Base-by-base conservation (phyloP, 2,797 vertebrate genomes). In the Phoeniculus purpureus region DNA sequence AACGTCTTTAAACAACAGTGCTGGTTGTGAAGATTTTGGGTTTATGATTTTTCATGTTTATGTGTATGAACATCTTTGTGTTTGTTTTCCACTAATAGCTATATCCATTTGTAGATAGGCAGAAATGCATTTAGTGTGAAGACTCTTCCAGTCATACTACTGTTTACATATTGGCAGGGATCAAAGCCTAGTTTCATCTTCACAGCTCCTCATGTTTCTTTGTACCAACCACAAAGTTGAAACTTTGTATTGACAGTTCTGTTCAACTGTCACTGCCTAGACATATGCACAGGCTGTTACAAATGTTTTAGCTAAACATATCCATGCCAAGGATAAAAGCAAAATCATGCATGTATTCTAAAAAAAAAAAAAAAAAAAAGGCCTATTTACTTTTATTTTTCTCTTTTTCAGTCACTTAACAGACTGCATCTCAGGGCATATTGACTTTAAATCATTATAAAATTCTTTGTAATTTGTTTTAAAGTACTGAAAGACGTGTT, bases 131-230 rank as follows among this genome's bases (percentile, higher is more conserved):
- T 81, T 74, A 79, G 26, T 52, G 72, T 43, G 34, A 92, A 74
- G 51, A 43, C 29, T 61, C n/a, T 64, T 89, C 48, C 56, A 80
- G n/a, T 54, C 79, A 89, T 15, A 26, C 56, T 71, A 40, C 45
- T 75, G 32, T 62, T 84, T 71, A 43, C 56, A 47, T 43, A 25
- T 31, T 86, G 87, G 18, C 61, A 52, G 21, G 65, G 48, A 84
- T 94, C 61, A 87, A 94, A 91, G 85, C 81, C 81, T 67, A 31
- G 71, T 80, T 93, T 32, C 60, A 83, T 85, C 58, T 68, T 89
- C 45, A 47, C 32, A 85, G 18, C 31, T 37, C 25, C 80, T 87
- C 56, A 47, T 79, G 25, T 65, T 83, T 93, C 75, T 80, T 81
- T 91, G 71, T 54, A 85, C 12, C 81, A 93, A 75, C 47, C 81